Conservation (phyloP, 2,113 vertebrate genomes). For the Pipra filicauda region DNA sequence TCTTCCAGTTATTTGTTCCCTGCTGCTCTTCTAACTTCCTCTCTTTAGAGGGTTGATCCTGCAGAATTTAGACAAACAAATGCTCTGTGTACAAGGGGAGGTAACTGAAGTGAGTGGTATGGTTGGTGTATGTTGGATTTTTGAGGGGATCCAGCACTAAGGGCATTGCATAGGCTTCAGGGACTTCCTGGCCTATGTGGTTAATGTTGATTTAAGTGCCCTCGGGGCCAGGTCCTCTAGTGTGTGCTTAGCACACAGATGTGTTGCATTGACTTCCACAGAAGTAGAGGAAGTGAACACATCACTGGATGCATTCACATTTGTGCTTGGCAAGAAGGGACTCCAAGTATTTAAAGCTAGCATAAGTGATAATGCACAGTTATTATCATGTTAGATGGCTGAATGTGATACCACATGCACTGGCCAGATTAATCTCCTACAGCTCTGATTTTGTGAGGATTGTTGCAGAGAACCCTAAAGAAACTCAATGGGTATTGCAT, state of each 20-base stretch:
- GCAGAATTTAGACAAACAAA: not conserved
- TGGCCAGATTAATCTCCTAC: not conserved
- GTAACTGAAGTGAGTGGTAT: not conserved
- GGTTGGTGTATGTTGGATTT: not conserved
- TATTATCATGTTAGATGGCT: not conserved
- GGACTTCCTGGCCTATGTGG: not conserved
- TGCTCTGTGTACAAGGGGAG: not conserved
- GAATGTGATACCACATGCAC: not conserved
- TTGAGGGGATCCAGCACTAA: not conserved
- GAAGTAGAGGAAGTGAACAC: slow-evolving; percentile 39
- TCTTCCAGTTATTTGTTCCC: not conserved
- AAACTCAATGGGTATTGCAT: not conserved
- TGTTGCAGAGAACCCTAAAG: not conserved
- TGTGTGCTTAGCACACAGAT: slow-evolving; percentile 53
- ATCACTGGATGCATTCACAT: slow-evolving; percentile 15
- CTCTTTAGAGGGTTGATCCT: not conserved
- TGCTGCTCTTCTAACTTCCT: not conserved
- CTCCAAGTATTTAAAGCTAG: slow-evolving; percentile 30
- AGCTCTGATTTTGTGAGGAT: not conserved
- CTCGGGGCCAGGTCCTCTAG: not conserved
- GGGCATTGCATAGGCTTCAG: not conserved
- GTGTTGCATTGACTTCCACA: slow-evolving; percentile 26
- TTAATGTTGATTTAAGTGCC: not conserved
- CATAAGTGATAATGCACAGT: not conserved
- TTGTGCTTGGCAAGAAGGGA: slow-evolving; percentile 6